These are phyloP conservation scores for Tamandua tetradactyla DNA, from an alignment of 2,797 vertebrate genomes.

Conservation along the genomic window DNA sequence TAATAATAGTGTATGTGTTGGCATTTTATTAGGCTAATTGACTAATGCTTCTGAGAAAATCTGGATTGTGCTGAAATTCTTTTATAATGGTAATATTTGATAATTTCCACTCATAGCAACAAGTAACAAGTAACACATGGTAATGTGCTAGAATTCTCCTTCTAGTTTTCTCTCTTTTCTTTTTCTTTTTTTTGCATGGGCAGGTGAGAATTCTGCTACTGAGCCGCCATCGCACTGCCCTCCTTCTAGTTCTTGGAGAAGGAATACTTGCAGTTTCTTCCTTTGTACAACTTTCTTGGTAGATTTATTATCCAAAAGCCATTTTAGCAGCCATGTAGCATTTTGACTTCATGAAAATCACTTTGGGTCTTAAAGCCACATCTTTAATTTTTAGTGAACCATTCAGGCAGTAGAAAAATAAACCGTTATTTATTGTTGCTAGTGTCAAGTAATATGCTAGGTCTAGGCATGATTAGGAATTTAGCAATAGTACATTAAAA, in stretches of 20 bases:
- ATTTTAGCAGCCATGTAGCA: background rate
- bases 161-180: too few species aligned
- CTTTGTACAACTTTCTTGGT: background rate
- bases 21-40: background rate
- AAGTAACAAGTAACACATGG: background rate
- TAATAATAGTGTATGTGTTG: background rate
- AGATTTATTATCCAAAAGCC: background rate
- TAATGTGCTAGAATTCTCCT: background rate
- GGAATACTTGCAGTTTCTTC: background rate
- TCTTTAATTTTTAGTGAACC: background rate
- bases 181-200: too few species aligned
- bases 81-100: background rate
- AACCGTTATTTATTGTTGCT: background rate
- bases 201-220: too few species aligned
- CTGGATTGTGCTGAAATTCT: background rate
- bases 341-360: background rate
- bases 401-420: background rate
- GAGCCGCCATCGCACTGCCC: too few species aligned
- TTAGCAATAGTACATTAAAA: background rate
- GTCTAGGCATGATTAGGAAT: background rate
- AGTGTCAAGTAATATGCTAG: background rate
- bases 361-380: background rate
- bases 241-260: slow-evolving; percentile 1
- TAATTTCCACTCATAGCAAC: background rate
- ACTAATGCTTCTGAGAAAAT: background rate